Conservation (phyloP, 2,888 invertebrate genomes). For the Eutolmus rufibarbis region DNA sequence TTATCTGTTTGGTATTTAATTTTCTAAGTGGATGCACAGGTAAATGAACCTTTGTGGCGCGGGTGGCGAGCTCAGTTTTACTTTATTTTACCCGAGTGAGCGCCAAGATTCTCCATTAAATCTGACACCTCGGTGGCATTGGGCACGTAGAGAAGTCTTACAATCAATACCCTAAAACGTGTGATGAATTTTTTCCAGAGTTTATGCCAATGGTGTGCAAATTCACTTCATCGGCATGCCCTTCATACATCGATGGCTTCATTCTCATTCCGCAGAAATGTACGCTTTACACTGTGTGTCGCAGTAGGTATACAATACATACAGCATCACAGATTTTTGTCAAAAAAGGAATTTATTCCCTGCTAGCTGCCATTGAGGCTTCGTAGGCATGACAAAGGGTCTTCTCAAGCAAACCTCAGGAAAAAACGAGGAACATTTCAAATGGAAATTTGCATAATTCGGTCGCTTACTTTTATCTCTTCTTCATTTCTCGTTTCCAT, state of each 20-base stretch:
- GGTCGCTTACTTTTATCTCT: conserved; percentile 18
- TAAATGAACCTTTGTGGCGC: conserved; percentile 1
- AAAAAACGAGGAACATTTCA: conserved; percentile 12
- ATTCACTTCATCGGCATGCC: conserved; percentile 14
- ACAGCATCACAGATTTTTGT: conserved; percentile 13
- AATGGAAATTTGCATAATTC: conserved; percentile 32
- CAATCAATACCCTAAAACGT: conserved; percentile 37
- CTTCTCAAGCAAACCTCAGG: conserved; percentile 24
- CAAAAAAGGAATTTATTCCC: neutral
- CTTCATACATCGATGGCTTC: neutral
- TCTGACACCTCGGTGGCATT: conserved; percentile 14
- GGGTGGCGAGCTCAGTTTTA: neutral
- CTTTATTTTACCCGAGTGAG: neutral
- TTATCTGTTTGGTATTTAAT: conserved; percentile 17
- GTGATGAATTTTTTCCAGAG: conserved; percentile 34
- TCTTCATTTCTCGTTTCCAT: conserved; percentile 10
- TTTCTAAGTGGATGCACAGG: conserved; percentile 38
- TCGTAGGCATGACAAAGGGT: neutral
- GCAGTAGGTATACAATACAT: conserved; percentile 19
- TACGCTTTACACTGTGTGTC: neutral
- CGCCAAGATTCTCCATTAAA: conserved; percentile 25
- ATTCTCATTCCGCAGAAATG: neutral
- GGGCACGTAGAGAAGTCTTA: neutral
- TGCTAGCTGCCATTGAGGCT: neutral
- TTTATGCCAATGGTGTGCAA: conserved; percentile 39